Conservation (phyloP, 2,888 invertebrate genomes). For the Tipula unca region DNA sequence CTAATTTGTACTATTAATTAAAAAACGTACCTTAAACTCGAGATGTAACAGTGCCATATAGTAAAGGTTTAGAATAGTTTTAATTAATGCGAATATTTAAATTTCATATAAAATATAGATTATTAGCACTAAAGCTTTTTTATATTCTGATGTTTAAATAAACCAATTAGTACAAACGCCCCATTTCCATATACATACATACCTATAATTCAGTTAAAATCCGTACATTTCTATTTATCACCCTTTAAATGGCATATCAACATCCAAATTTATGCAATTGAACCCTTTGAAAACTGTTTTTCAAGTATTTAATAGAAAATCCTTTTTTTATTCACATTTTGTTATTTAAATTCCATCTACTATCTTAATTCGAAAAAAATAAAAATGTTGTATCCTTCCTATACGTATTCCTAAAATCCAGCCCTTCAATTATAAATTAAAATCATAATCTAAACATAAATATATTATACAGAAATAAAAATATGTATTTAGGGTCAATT, state of each 20-base stretch:
- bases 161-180: not conserved
- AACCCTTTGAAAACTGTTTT: not conserved
- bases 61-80: too few relatives aligned
- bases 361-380: not conserved
- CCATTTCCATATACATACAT: not conserved
- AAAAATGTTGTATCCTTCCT: not conserved
- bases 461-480: not conserved
- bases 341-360: not conserved
- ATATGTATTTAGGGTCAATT: not conserved
- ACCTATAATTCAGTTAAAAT: not conserved
- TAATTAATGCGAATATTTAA: too few relatives aligned
- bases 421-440: conserved; percentile 4
- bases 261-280: not conserved
- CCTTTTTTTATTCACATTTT: too few relatives aligned
- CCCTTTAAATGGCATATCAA: not conserved
- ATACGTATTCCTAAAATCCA: not conserved
- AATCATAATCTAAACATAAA: not conserved
- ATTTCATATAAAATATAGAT: not conserved
- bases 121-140: not conserved
- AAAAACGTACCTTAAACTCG: too few relatives aligned
- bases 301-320: conserved; percentile 4
- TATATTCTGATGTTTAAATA: not conserved
- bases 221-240: not conserved
- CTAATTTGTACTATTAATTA: too few relatives aligned
- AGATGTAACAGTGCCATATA: too few relatives aligned